Base-by-base conservation (phyloP, 2,888 invertebrate genomes). In the Carterocephalus palaemon region DNA sequence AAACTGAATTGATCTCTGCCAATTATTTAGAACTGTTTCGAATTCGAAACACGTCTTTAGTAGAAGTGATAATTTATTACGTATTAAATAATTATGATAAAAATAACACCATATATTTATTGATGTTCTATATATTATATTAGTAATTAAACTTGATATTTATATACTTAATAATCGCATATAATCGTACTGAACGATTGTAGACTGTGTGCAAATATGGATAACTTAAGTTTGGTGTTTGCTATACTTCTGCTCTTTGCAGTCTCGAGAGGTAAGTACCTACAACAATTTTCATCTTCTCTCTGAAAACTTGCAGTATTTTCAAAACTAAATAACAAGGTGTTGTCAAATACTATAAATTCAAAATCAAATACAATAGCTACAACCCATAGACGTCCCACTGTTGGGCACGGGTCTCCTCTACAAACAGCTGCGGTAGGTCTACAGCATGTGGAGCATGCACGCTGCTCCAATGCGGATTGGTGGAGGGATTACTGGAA, bases 1-100 rank as follows among this genome's bases (percentile, higher is more conserved):
- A 55, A 55, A 46, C 17, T 45, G 12, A 23, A 4, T 45, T 17
- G 42, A 12, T 28, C 20, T 33, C 19, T 17, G 28, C 19, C 22
- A 42, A 42, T 34, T 29, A 29, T 29, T 29, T 9, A 15, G 8
- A 16, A 15, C 8, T 9, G 16, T 29, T 29, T 19, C 20, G 15
- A 42, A 28, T 20, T 24, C 9, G 22, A 15, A 34, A 19, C 12
- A 36, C 28, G 34, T 20, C 42, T 34, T 43, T 20, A 10, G 9
- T 29, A 3, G 20, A 16, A 22, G 20, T 36, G 28, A 5, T 16
- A 7, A 42, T 34, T 34, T 19, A 33, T 23, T 28, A 26, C 33
- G 33, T 24, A 13, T 12, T 19, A 31, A 9, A 15, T 22, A 9
- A 23, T 24, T 17, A 23, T n/a, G n/a, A 13, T 28, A 39, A 20